Evolutionary conservation across 1,140 invertebrate genomes (phyloP).

Genomic region (Gyrodactylus bullatarudis): DNA sequence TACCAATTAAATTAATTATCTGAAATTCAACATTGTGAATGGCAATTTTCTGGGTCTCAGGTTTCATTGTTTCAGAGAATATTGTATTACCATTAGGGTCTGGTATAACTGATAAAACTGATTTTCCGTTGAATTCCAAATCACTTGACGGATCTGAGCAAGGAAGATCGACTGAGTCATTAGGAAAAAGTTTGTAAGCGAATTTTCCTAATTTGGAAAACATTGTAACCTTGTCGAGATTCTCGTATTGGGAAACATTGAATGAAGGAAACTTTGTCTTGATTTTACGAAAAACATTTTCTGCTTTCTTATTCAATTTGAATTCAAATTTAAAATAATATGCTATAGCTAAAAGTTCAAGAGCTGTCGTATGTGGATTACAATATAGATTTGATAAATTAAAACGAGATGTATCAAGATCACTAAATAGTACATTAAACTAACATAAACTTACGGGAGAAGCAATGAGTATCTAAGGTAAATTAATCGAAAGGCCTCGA

Average conservation of each 20-base stretch:
- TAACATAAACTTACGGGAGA: background rate
- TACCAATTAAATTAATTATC: background rate
- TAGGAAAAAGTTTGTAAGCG: background rate
- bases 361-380: background rate
- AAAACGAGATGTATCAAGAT: too few relatives aligned
- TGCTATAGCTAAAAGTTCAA: background rate
- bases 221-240: background rate
- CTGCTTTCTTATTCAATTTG: background rate
- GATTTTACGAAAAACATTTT: background rate
- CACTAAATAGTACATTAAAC: too few relatives aligned
- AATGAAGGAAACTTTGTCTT: background rate
- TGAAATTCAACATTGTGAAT: background rate
- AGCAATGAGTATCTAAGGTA: background rate
- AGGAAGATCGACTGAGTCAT: background rate
- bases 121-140: background rate
- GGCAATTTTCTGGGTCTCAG: background rate
- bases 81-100: too few relatives aligned
- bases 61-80: background rate
- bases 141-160: background rate
- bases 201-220: background rate
- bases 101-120: background rate
- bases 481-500: background rate
- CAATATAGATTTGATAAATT: background rate
- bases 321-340: background rate
- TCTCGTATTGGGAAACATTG: background rate